A percentile compares a stretch with the other conserved stretches of the same genome.
phyloP scores from a whole-genome alignment of 23 tunicate species.

The Styela plicata region DNA sequence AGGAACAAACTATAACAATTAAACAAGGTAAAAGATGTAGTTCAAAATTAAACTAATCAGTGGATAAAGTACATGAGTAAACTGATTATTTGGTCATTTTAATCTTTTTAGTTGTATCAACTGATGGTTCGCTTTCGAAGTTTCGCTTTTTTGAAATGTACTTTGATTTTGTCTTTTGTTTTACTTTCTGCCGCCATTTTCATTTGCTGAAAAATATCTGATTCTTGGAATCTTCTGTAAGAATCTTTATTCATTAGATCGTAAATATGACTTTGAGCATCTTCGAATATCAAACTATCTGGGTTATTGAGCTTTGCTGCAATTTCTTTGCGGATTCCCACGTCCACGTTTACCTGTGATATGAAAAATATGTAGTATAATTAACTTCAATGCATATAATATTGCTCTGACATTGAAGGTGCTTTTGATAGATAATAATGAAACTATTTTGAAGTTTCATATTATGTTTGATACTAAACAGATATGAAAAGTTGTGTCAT shows the following conservation, averaged over 20 bases:
- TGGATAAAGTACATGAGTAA: no score
- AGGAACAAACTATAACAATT: no score
- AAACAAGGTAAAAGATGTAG: no score
- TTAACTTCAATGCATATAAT: no score
- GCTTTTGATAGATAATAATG: no score
- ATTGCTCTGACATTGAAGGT: no score
- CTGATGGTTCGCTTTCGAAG: background rate
- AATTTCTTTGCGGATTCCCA: background rate
- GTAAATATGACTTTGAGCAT: constrained; percentile 14
- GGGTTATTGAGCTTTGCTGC: background rate
- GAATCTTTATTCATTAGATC: constrained; percentile 16
- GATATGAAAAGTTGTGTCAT: no score
- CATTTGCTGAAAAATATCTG: background rate
- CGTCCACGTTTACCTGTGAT: constrained; percentile 2
- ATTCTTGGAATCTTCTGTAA: background rate
- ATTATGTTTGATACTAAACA: no score
- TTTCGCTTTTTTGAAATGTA: background rate
- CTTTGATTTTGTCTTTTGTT: background rate
- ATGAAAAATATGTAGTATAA: no score
- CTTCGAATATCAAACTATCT: background rate
- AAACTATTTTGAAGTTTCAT: no score
- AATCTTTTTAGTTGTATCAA: background rate
- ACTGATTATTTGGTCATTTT: background rate
- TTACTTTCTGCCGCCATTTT: background rate
- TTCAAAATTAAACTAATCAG: no score